These are phyloP conservation scores for Octodonta nipae DNA, from an alignment of 2,888 invertebrate species.

Conservation along the genomic window DNA sequence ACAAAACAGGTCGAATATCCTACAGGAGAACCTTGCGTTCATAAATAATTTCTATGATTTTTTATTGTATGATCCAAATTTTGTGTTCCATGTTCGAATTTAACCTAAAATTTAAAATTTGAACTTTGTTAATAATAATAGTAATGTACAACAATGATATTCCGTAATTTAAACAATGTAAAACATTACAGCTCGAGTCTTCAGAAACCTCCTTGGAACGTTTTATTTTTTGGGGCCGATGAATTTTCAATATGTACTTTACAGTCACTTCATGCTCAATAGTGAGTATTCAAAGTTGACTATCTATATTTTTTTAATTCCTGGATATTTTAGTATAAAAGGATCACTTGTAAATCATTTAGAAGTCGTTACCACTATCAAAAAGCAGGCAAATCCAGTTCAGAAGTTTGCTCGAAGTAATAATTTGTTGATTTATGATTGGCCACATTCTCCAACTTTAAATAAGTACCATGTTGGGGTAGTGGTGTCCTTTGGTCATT, in stretches of 20 bases:
- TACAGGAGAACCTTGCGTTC: too few species aligned
- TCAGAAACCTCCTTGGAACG: conserved; percentile 36
- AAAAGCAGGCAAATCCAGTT: conserved; percentile 49
- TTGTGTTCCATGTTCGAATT: too few species aligned
- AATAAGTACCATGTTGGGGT: conserved; percentile 68
- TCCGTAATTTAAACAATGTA: too few species aligned
- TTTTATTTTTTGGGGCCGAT: conserved; percentile 82
- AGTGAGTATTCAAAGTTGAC: conserved; percentile 38
- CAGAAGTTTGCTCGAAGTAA: conserved; percentile 52
- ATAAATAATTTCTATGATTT: too few species aligned
- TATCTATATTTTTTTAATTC: conserved; percentile 4
- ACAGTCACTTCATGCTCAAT: conserved; percentile 49
- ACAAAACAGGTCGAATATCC: too few species aligned
- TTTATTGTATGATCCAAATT: too few species aligned
- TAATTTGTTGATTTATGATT: conserved; percentile 42
- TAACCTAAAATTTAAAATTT: too few species aligned
- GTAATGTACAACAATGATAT: too few species aligned
- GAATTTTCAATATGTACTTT: conserved; percentile 66
- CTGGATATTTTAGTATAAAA: conserved; percentile 41
- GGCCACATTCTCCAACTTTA: conserved; percentile 26
- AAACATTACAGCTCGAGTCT: too few species aligned
- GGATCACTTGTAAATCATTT: conserved; percentile 41
- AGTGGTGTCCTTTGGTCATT: conserved; percentile 85
- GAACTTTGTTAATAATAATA: too few species aligned
- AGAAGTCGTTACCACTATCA: conserved; percentile 59